A percentile compares a stretch with the other conserved stretches of the same genome.
These are phyloP conservation scores for Bryconaethiops microstoma DNA, from an alignment of 2,797 vertebrate genomes.

Conservation along the genomic window DNA sequence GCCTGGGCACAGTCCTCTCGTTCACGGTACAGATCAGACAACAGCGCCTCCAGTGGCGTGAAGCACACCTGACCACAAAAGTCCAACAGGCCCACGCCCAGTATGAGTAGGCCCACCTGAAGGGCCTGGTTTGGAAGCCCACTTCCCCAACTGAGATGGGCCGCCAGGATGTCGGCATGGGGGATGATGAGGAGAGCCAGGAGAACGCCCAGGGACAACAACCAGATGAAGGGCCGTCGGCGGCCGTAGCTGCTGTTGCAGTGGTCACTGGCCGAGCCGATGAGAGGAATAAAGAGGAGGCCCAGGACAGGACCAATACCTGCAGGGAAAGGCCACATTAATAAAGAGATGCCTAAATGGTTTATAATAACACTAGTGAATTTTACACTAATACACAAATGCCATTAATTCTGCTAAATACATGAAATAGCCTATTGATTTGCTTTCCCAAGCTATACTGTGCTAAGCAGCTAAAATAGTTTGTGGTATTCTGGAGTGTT, in stretches of 20 bases:
- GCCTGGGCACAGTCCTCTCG: conserved; percentile 78
- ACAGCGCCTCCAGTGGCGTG: conserved; percentile 79
- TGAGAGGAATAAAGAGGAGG: conserved; percentile 81
- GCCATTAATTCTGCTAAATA: too few relatives aligned
- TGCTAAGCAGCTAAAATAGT: background rate
- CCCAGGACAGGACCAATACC: conserved; percentile 83
- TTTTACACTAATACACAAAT: background rate
- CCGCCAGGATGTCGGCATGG: conserved; percentile 75
- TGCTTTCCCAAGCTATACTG: background rate
- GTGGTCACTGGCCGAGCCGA: conserved; percentile 84
- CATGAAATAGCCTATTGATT: too few relatives aligned
- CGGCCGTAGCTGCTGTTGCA: conserved; percentile 81
- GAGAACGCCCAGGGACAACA: conserved; percentile 80
- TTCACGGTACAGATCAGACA: conserved; percentile 79
- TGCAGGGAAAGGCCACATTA: conserved; percentile 41
- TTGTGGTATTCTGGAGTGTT: too few relatives aligned
- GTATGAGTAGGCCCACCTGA: conserved; percentile 79
- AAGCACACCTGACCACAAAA: conserved; percentile 84
- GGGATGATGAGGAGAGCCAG: conserved; percentile 81
- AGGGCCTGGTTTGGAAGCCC: conserved; percentile 68
- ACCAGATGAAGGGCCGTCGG: conserved; percentile 82
- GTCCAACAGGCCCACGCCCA: conserved; percentile 81
- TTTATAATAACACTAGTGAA: background rate
- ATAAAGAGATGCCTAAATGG: background rate
- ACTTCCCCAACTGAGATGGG: conserved; percentile 71